Base-by-base conservation (phyloP, 1,140 invertebrate genomes). In the Apocrypta bakeri region DNA sequence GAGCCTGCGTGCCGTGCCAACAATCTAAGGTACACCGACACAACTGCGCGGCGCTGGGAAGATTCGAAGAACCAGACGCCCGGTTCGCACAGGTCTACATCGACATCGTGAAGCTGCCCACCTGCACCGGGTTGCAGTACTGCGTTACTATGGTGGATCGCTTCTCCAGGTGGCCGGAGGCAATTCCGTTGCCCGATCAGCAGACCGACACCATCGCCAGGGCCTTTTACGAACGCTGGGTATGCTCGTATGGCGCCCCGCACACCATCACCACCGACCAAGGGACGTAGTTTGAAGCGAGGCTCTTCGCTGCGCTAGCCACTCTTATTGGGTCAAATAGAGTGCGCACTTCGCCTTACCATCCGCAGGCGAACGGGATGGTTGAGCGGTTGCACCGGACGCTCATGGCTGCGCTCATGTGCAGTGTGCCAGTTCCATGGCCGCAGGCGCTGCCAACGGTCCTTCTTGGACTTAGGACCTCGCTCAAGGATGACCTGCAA, bases 331-430 rank as follows among this genome's bases (percentile, higher is more conserved):
- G 48, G 11, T 24, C 31, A 0, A 40, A 78, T 17, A 1, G 31
- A 0, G 72, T 66, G 1, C 24, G 71, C 78, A 75, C 83, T 40
- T 63, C 75, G 66, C 68, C 84, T 8, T 89, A 88, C 77, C 88
- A 89, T 64, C 87, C 86, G n/a, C 78, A 83, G 48, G 82, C 86
- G 0, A 90, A 91, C 61, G 90, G 89, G 0, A 81, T 90, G 21
- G 77, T 90, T 7, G 89, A 91, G 75, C 27, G 87, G 2, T 84
- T 83, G 6, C 88, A 91, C 73, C 68, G 88, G 3, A 84, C 84
- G 2, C 82, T 91, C 9, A 90, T 90, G 69, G 80, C 83, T n/a
- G 42, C 89, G 11, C 48, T 89, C 4, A 86, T 84, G 72, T 87
- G 86, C 64, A 86, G 87, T 7, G 61, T 40, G 0, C 90, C 21